phyloP scores from a whole-genome alignment of 2,797 vertebrate species.

The Lagocephalus sceleratus region DNA sequence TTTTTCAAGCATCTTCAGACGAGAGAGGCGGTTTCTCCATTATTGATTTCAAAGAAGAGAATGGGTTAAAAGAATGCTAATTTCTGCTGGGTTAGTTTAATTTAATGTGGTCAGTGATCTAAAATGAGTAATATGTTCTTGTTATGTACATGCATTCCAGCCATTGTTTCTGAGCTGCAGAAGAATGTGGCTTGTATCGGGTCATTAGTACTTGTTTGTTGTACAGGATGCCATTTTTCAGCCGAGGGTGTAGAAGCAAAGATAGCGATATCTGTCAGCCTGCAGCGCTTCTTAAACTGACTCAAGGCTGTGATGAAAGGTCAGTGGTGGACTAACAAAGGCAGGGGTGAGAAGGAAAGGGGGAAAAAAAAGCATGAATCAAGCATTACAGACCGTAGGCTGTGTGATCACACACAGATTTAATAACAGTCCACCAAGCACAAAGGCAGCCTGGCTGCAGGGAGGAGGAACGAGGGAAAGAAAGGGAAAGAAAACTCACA shows the following conservation, averaged over 20 bases:
- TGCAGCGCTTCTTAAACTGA: constrained; percentile 42
- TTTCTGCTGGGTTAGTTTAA: too few relatives aligned
- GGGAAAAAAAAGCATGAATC: constrained; percentile 26
- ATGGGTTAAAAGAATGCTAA: too few relatives aligned
- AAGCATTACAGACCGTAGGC: constrained; percentile 39
- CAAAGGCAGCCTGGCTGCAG: constrained; percentile 25
- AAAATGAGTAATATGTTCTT: not conserved
- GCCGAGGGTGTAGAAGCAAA: constrained; percentile 32
- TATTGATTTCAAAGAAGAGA: too few relatives aligned
- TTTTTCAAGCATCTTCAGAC: too few relatives aligned
- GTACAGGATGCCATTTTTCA: constrained; percentile 49
- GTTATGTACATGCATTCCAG: constrained; percentile 6
- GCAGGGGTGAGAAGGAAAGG: constrained; percentile 51
- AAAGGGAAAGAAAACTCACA: constrained; percentile 14
- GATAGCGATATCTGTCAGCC: constrained; percentile 48
- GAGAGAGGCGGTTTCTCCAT: too few relatives aligned
- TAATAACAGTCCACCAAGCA: constrained; percentile 61
- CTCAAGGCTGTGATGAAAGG: constrained; percentile 61
- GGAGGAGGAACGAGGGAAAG: constrained; percentile 8
- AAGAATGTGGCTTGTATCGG: constrained; percentile 23
- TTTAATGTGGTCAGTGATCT: too few relatives aligned
- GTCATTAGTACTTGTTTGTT: constrained; percentile 55
- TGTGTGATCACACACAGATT: constrained; percentile 54
- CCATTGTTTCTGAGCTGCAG: constrained; percentile 14
- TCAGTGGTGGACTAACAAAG: constrained; percentile 55